Conservation (phyloP, 2,888 invertebrate species). For the Lasioglossum villosulum region DNA sequence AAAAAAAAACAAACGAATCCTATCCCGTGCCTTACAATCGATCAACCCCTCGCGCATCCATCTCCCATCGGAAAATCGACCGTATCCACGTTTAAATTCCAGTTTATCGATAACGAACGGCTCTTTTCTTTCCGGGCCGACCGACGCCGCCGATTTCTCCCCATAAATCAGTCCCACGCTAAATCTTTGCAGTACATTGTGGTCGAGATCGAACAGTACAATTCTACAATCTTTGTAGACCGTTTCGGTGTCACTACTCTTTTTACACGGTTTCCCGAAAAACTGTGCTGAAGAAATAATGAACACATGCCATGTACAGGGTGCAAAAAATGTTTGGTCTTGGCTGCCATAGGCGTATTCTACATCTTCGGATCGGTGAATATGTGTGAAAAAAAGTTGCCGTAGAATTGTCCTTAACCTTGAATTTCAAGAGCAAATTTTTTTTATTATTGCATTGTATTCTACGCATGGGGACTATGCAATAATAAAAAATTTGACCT, state of each 20-base stretch:
- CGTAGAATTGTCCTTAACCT: too few species aligned
- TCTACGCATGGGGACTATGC: too few species aligned
- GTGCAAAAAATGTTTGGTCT: too few species aligned
- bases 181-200: not conserved
- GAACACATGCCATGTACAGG: too few species aligned
- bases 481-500: too few species aligned
- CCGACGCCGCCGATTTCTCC: not conserved
- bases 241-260: not conserved
- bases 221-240: not conserved
- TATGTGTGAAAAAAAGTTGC: too few species aligned
- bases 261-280: not conserved
- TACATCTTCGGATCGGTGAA: too few species aligned
- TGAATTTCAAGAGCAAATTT: too few species aligned
- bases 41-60: constrained; percentile 17
- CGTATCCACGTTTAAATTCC: not conserved
- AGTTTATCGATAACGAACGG: not conserved
- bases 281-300: not conserved
- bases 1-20: constrained; percentile 16
- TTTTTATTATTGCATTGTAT: too few species aligned
- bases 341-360: too few species aligned
- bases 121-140: not conserved
- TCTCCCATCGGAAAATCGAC: constrained; percentile 15
- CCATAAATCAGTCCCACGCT: not conserved
- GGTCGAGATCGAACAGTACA: not conserved
- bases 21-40: constrained; percentile 13